Conservation (phyloP, 2,113 vertebrate genomes). For the Tragelaphus scriptus region DNA sequence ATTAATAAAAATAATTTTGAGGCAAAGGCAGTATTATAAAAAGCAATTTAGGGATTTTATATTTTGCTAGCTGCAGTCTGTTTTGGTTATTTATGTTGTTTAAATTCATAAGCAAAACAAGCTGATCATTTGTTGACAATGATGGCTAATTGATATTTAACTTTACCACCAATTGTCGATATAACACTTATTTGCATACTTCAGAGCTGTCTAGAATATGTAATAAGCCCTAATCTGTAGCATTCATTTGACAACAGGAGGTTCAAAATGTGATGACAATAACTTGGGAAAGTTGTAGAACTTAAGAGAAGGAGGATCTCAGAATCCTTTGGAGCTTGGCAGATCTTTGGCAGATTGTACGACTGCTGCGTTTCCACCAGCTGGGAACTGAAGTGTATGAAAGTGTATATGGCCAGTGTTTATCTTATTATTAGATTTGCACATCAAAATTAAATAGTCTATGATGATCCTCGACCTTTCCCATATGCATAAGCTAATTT, state of each 20-base stretch:
- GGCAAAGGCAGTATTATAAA: not conserved
- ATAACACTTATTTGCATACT: not conserved
- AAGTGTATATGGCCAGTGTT: not conserved
- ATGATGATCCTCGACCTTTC: not conserved
- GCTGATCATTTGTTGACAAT: slow-evolving; percentile 1
- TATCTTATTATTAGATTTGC: slow-evolving; percentile 46
- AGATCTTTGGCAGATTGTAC: slow-evolving; percentile 23
- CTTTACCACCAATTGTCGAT: not conserved
- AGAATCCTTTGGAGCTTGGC: slow-evolving; percentile 22
- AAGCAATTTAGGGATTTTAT: not conserved
- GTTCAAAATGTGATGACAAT: not conserved
- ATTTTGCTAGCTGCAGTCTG: not conserved
- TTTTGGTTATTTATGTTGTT: not conserved
- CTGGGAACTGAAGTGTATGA: not conserved
- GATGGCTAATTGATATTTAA: not conserved
- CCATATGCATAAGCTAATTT: not conserved
- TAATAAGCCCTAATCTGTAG: not conserved
- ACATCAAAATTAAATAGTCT: slow-evolving; percentile 43
- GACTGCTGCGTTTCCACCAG: not conserved
- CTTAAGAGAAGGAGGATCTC: not conserved
- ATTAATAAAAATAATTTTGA: not conserved
- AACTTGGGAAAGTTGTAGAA: not conserved
- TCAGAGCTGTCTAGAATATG: not conserved
- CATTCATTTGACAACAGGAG: not conserved
- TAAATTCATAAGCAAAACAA: slow-evolving; percentile 27